Evolutionary conservation across 2,113 vertebrate genomes (phyloP), one percentile per base, ranked within the genome.

Genomic region (Misgurnus mizolepis): DNA sequence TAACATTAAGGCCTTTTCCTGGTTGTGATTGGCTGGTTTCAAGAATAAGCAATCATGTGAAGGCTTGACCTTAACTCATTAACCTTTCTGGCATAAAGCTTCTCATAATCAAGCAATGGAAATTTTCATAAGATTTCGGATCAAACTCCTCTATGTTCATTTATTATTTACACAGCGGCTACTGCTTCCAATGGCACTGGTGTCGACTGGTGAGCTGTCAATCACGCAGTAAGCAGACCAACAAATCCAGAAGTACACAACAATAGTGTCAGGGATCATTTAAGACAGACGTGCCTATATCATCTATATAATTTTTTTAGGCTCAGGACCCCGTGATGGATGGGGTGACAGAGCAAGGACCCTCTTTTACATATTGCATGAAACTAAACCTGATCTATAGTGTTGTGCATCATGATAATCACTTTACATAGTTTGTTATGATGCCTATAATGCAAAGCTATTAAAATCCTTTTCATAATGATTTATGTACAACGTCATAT

Each of bases 121-220:
- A 83, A 78, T 90, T 89, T 80, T 61, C 65, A 67, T 67, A 76
- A 86, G 88, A 90, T 88, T 87, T 87, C 86, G 85, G 87, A 86
- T 61, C 83, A 45, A 62, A 68, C 45, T 82, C 84, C 84, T 66
- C 45, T 22, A 78, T 61, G 72, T 71, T 81, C 79, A 84, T 85
- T 62, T 88, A 82, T 86, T 80, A 86, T 86, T 86, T 34, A 83
- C 75, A 66, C 56, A 12, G 22, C n/a, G 45, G 47, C 73, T 80
- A 88, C 83, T 40, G 58, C 74, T 70, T 83, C 22, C 34, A 55
- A 12, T 69, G 56, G 60, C 79, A 58, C 84, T 80, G 77, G 60
- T 62, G 55, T 68, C 67, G 61, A 76, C 65, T 22, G 65, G 50
- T 75, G 88, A 89, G 88, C 67, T 78, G 80, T 78, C 80, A 74